Evolutionary conservation across 2,888 invertebrate genomes (phyloP), one percentile per base, ranked within the genome.

Genomic region (Saturnia pavonia): DNA sequence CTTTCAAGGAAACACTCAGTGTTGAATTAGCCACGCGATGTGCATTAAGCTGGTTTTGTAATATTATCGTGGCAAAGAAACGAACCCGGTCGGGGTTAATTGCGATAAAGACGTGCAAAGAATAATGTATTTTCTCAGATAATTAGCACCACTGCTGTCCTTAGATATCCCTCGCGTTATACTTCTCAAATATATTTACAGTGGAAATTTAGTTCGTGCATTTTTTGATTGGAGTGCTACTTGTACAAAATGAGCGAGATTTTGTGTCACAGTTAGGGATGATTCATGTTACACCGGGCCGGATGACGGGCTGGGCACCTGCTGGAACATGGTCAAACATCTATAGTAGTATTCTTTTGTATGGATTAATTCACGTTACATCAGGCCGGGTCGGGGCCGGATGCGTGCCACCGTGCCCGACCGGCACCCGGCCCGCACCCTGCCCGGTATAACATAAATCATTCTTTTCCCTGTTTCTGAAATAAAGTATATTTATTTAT

Each of bases 11-110:
- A 85, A 82, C 84, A 84, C 85, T 88, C 84, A 83, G 83, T 82
- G 84, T 83, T 80, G 82, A 82, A 84, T 87, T 82, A 85, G 85
- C 86, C 85, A 86, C 85, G 87, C 86, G 85, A 86, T 83, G 78
- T 85, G 82, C 88, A 88, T 85, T 85, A 85, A 79, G 77, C 78
- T 76, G 79, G 80, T 78, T 78, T 77, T 79, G 77, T 76, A 76
- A 75, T 76, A 82, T 82, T 84, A 85, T 85, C 82, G 83, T 80
- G 82, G 84, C 77, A 81, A 82, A 83, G 82, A 79, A 82, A 80
- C 82, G 82, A 79, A 82, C 77, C 74, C 74, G 81, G 81, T 77
- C 82, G 76, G 74, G 78, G 83, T 85, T 88, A 89, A 88, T 89
- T 88, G 87, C 84, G 79, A 79, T 76, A 78, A 80, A 81, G 85